phyloP scores from a whole-genome alignment of 1,140 invertebrate genomes.

The Hypsibius dujardini region DNA sequence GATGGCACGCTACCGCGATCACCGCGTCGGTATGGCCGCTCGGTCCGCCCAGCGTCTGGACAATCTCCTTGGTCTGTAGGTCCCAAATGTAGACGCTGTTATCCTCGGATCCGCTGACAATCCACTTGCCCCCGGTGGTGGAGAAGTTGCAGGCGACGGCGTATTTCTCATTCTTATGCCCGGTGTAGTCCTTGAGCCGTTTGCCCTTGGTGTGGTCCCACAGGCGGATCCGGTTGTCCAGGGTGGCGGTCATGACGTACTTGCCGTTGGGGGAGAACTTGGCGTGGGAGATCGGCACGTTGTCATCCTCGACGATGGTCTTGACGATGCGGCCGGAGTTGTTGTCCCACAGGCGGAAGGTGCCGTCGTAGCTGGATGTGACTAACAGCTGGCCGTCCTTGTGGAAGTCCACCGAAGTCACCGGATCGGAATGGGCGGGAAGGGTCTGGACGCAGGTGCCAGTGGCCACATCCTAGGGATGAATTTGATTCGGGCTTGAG shows the following conservation, averaged over 20 bases:
- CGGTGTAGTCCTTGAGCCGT: slow-evolving; percentile 90
- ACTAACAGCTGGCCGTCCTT: slow-evolving; percentile 94
- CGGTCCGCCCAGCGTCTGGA: slow-evolving; percentile 84
- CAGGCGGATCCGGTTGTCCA: slow-evolving; percentile 64
- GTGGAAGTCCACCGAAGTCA: slow-evolving; percentile 91
- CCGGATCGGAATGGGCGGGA: slow-evolving; percentile 97
- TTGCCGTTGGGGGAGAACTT: slow-evolving; percentile 99
- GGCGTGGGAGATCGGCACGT: slow-evolving; percentile 97
- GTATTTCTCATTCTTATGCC: slow-evolving; percentile 98
- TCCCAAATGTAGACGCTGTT: slow-evolving; percentile 99
- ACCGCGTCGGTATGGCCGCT: slow-evolving; percentile 94
- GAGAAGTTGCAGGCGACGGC: slow-evolving; percentile 99
- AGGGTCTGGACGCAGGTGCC: slow-evolving; percentile 96
- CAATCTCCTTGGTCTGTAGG: slow-evolving; percentile 95
- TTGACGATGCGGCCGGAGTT: slow-evolving; percentile 96
- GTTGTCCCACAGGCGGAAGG: slow-evolving; percentile 89
- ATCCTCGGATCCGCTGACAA: slow-evolving; percentile 98
- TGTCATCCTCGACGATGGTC: slow-evolving; percentile 68
- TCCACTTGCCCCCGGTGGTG: slow-evolving; percentile 99
- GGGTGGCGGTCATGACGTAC: slow-evolving; percentile 90
- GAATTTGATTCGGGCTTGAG: too few species aligned
- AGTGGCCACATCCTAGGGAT: slow-evolving; percentile 69
- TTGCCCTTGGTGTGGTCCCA: slow-evolving; percentile 94
- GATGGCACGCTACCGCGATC: slow-evolving; percentile 91
- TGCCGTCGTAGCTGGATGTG: slow-evolving; percentile 93